A percentile compares a stretch with the other conserved stretches of the same genome.
Conservation (phyloP, 1,140 invertebrate species). For the Diprion similis region DNA sequence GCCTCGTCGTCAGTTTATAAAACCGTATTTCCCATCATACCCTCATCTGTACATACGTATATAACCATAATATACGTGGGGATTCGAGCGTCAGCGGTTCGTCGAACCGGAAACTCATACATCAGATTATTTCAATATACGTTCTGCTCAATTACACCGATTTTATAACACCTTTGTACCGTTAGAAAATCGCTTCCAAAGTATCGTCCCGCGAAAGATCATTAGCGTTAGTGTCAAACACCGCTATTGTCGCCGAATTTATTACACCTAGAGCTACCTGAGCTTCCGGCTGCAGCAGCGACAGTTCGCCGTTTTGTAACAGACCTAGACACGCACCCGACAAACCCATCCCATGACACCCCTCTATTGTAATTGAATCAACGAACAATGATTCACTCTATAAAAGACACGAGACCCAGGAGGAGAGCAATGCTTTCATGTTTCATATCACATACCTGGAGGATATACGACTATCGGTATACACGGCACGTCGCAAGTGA, state of each 20-base stretch:
- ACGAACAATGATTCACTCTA: neutral
- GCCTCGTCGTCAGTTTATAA: slow-evolving; percentile 41
- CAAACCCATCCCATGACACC: neutral
- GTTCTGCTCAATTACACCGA: slow-evolving; percentile 56
- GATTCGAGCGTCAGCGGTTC: slow-evolving; percentile 21
- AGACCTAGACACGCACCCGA: neutral
- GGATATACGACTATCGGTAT: slow-evolving; percentile 1
- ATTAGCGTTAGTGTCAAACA: slow-evolving; percentile 52
- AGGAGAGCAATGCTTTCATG: neutral
- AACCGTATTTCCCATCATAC: slow-evolving; percentile 54
- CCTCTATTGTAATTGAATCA: neutral
- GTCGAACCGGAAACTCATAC: slow-evolving; percentile 44
- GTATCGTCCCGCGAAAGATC: slow-evolving; percentile 30
- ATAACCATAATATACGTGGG: slow-evolving; percentile 34
- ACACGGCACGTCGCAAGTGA: neutral
- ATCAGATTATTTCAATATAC: slow-evolving; percentile 26
- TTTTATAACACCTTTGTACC: slow-evolving; percentile 46
- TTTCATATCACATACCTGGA: slow-evolving; percentile 6
- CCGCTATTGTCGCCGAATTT: slow-evolving; percentile 44
- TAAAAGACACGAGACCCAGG: neutral
- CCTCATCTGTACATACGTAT: no score
- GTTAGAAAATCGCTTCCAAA: slow-evolving; percentile 42
- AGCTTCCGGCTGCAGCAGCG: neutral
- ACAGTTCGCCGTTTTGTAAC: neutral
- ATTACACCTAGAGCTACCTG: slow-evolving; percentile 41